Base-by-base conservation (phyloP, 2,113 vertebrate species). In the Rhabdomys dilectus region DNA sequence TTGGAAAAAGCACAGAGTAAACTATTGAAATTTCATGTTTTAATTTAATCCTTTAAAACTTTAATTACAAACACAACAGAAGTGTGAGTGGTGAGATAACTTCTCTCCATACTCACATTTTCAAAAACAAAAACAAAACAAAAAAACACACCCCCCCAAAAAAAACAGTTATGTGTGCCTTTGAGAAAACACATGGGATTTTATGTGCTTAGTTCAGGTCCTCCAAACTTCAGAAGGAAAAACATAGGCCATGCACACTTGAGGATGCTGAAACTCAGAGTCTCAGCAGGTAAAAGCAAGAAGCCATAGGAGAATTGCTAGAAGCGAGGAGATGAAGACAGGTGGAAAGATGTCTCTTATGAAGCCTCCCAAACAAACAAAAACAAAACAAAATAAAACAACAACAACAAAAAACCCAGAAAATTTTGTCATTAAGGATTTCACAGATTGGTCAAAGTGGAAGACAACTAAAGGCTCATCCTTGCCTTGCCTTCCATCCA, bases 221-320 rank as follows among this genome's bases (percentile, higher is more conserved):
- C 94, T 80, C 51, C 62, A 84, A n/a, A 91, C 80, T 62, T 96
- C 3, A 29, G 94, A 93, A 91, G 66, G 39, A 90, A 36, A 82
- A 75, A 97, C 60, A 75, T 8, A 96, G 96, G 39, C 9, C 5
- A 75, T 15, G 93, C 88, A 96, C 89, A 97, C 39, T 17, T 31
- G 91, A 91, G 66, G 39, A 94, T 70, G 42, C 58, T 95, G 84
- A 97, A 95, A 73, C 93, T 96, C 89, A 94, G 85, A n/a, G 1
- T 45, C 88, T 77, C 95, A 95, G 84, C 94, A 97, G 93, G 91
- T 96, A 66, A 98, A 97, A 96, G 87, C 12, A 95, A 73, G 80
- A 97, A 73, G 78, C 70, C 53, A 78, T 0, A 1, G 58, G 98
- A 97, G 85, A 96, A 95, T 97, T 96, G 86, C 97, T 93, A 95